These are phyloP conservation scores for Setophaga petechia DNA, from an alignment of 2,113 vertebrate species.

Conservation along the genomic window DNA sequence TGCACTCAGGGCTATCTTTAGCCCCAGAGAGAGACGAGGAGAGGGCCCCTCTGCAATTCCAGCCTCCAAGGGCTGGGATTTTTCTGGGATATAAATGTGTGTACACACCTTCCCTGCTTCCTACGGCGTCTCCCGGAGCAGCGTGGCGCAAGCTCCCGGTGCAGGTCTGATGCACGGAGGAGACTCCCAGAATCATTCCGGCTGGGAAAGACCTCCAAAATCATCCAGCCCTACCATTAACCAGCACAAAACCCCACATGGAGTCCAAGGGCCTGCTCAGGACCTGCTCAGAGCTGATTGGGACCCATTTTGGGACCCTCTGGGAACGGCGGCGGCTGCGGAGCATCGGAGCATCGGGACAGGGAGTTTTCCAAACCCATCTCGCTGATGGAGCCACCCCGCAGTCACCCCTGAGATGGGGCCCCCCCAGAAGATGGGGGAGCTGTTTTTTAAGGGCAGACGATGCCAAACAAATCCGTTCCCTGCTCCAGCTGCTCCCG, in stretches of 20 bases:
- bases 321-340: accelerated
- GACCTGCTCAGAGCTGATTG: neutral
- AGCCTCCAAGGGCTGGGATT: neutral
- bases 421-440: neutral
- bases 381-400: neutral
- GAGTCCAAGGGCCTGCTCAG: accelerated
- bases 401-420: accelerated
- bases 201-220: neutral
- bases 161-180: neutral
- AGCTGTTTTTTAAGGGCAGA: neutral
- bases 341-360: accelerated
- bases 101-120: neutral
- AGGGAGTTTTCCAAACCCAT: neutral
- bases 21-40: neutral
- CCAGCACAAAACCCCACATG: neutral
- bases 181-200: neutral
- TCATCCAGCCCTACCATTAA: neutral
- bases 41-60: constrained; percentile 25
- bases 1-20: constrained; percentile 43
- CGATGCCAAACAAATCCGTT: neutral
- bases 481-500: constrained; percentile 4
- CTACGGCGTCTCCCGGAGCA: accelerated
- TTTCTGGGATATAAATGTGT: neutral
- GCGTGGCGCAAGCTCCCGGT: neutral
- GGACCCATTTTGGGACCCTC: neutral